phyloP scores from a whole-genome alignment of 2,888 invertebrate species.

The Melitaea athalia region DNA sequence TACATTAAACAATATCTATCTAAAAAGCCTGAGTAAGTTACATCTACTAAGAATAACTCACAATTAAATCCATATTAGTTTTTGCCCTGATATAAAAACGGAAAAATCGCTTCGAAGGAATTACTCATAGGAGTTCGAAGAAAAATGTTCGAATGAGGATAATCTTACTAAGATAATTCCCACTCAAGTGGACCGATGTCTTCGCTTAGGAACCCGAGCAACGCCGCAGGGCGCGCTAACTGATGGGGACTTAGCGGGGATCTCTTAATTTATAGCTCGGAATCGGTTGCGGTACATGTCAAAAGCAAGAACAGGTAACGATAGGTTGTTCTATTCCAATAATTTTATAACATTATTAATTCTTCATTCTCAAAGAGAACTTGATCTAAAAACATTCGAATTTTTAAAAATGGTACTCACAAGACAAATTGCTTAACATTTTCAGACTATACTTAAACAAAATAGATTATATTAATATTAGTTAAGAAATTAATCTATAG shows the following conservation, averaged over 20 bases:
- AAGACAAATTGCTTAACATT: too few relatives aligned
- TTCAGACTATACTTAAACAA: too few relatives aligned
- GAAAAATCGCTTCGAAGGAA: conserved; percentile 30
- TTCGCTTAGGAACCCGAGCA: conserved; percentile 64
- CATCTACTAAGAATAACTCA: not conserved
- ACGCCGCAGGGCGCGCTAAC: conserved; percentile 73
- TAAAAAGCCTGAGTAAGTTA: too few relatives aligned
- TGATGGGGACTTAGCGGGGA: conserved; percentile 79
- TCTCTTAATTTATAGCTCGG: conserved; percentile 80
- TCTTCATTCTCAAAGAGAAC: too few relatives aligned
- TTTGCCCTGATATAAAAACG: conserved; percentile 22
- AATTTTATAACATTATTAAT: too few relatives aligned
- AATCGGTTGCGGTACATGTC: conserved; percentile 50
- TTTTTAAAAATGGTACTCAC: too few relatives aligned
- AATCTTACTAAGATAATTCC: conserved; percentile 72
- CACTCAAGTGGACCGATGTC: conserved; percentile 70
- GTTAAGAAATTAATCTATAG: too few relatives aligned
- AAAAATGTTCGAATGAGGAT: conserved; percentile 63
- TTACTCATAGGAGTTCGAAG: conserved; percentile 46
- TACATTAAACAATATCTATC: too few relatives aligned
- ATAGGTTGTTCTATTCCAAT: too few relatives aligned
- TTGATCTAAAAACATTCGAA: too few relatives aligned
- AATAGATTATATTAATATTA: too few relatives aligned
- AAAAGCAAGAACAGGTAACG: conserved; percentile 11
- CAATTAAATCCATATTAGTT: conserved; percentile 9